Percentiles rank a stretch among this genome's conserved stretches.
These are phyloP conservation scores for Harlomillsia oculata DNA, from an alignment of 1,140 invertebrate genomes.

Conservation along the genomic window DNA sequence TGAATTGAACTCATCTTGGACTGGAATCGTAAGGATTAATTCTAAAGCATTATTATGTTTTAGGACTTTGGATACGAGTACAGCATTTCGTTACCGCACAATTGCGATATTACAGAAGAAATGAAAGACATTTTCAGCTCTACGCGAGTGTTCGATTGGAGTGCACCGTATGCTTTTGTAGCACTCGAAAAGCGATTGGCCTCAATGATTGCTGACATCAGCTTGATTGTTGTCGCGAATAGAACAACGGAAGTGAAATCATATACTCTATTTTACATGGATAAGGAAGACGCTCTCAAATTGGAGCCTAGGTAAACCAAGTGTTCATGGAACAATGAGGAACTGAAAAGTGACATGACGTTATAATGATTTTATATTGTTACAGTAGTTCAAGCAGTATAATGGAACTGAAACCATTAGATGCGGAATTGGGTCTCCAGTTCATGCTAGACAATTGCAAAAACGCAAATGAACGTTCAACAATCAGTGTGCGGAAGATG, in stretches of 20 bases:
- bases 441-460: conserved; percentile 9
- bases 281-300: not conserved
- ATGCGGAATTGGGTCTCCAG: not conserved
- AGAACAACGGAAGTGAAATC: not conserved
- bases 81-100: conserved; percentile 4
- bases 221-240: not conserved
- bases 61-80: conserved; percentile 8
- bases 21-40: not conserved
- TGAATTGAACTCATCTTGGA: not conserved
- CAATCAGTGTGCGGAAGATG: not conserved
- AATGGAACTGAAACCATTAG: not conserved
- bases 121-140: conserved; percentile 6
- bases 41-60: not conserved
- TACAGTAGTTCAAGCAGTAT: no score
- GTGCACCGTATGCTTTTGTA: not conserved
- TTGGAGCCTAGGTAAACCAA: not conserved
- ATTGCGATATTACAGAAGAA: not conserved
- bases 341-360: not conserved
- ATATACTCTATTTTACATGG: conserved; percentile 7
- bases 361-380: no score
- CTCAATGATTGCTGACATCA: conserved; percentile 9
- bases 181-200: conserved; percentile 2
- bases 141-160: conserved; percentile 7
- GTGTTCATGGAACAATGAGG: not conserved
- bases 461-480: not conserved